Evolutionary conservation across 2,888 invertebrate genomes (phyloP).

Genomic region (Ochropacha duplaris): DNA sequence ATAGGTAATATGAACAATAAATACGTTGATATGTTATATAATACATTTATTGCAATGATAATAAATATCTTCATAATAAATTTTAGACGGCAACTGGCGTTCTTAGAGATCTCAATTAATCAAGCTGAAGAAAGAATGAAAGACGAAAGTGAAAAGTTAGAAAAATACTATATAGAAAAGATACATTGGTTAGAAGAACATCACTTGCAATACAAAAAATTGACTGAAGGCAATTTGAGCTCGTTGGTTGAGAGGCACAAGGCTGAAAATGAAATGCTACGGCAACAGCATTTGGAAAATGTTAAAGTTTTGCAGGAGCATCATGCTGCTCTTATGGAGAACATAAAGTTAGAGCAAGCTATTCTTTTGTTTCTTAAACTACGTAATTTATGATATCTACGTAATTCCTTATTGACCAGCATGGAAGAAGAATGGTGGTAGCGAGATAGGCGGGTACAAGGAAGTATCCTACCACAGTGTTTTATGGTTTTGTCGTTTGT

Average conservation of each 20-base stretch:
- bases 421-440: no score
- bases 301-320: conserved; percentile 71
- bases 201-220: conserved; percentile 72
- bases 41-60: no score
- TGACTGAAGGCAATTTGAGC: conserved; percentile 77
- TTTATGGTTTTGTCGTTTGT: no score
- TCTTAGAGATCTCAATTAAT: conserved; percentile 80
- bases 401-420: no score
- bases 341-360: conserved; percentile 75
- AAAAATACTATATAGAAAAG: conserved; percentile 77
- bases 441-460: no score
- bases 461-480: no score
- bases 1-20: conserved; percentile 66
- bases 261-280: conserved; percentile 63
- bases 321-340: conserved; percentile 80
- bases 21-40: no score
- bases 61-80: no score
- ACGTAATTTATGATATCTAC: no score
- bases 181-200: conserved; percentile 79
- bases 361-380: no score
- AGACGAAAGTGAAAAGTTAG: conserved; percentile 79
- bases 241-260: conserved; percentile 74
- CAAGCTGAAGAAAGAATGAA: conserved; percentile 84
- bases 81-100: conserved; percentile 82
- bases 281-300: conserved; percentile 76